Percentiles rank a stretch among this genome's conserved stretches.
These are phyloP conservation scores for Acrossocheilus fasciatus DNA, from an alignment of 2,797 vertebrate genomes.

Conservation along the genomic window DNA sequence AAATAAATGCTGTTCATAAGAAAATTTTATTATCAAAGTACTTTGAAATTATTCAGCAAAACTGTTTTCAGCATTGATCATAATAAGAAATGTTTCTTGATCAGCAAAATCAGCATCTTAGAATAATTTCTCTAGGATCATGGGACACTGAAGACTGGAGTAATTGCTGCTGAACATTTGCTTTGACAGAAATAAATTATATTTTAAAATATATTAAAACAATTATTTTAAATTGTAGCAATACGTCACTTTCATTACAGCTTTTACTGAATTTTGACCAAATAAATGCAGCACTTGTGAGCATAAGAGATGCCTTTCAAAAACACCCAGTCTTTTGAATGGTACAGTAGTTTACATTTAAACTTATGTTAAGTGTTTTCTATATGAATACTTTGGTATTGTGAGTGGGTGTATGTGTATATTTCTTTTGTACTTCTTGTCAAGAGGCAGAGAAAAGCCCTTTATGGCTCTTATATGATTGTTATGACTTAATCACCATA, in stretches of 20 bases:
- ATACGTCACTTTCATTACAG: not conserved
- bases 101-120: not conserved
- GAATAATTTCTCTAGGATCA: not conserved
- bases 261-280: not conserved
- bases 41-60: not conserved
- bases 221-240: not conserved
- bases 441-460: conserved; percentile 48
- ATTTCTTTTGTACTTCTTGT: conserved; percentile 28
- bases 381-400: not conserved
- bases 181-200: not conserved
- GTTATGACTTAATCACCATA: conserved; percentile 65
- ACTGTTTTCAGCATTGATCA: not conserved
- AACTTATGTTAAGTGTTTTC: not conserved
- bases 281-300: not conserved
- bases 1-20: not conserved
- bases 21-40: not conserved
- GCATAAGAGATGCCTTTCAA: not conserved
- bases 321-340: not conserved
- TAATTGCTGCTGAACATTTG: not conserved
- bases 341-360: not conserved
- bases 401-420: not conserved
- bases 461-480: conserved; percentile 64
- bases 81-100: too few species aligned
- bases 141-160: not conserved
- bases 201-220: not conserved